phyloP scores from a whole-genome alignment of 1,140 invertebrate species.

The Drosophila grimshawi region DNA sequence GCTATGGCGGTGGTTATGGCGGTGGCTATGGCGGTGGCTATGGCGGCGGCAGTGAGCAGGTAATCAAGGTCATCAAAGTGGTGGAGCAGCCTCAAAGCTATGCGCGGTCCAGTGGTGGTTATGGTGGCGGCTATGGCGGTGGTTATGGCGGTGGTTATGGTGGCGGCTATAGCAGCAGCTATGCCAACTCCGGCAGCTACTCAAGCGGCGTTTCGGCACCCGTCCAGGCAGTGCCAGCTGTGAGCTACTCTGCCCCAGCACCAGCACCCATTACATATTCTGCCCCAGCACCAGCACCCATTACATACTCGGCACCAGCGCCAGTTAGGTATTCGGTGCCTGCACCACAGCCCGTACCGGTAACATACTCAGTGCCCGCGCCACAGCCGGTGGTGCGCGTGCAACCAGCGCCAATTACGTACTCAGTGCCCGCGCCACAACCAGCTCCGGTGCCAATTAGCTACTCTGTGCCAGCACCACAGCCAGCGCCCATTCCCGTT shows the following conservation, averaged over 20 bases:
- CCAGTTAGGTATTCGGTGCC: conserved; percentile 21
- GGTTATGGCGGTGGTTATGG: conserved; percentile 17
- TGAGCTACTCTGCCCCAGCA: conserved; percentile 32
- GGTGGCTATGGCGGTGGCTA: conserved; percentile 51
- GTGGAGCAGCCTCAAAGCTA: conserved; percentile 60
- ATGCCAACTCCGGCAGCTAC: conserved; percentile 38
- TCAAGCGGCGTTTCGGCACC: conserved; percentile 23
- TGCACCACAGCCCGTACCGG: conserved; percentile 21
- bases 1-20: conserved; percentile 35
- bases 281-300: conserved; percentile 37
- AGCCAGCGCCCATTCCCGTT: conserved; percentile 28
- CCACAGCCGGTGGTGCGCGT: not conserved
- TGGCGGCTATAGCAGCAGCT: conserved; percentile 34
- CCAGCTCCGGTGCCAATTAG: conserved; percentile 36
- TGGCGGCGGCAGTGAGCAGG: conserved; percentile 52
- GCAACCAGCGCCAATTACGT: conserved; percentile 30
- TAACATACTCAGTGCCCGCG: conserved; percentile 8
- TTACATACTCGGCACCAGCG: not conserved
- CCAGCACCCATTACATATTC: conserved; percentile 43
- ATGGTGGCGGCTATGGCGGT: conserved; percentile 35
- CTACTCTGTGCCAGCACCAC: conserved; percentile 44
- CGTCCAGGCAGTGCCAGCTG: conserved; percentile 29
- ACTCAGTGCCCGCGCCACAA: conserved; percentile 27
- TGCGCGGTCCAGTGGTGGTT: conserved; percentile 37
- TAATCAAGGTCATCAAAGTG: conserved; percentile 71